These are phyloP conservation scores for Orthosia gracilis DNA, from an alignment of 2,888 invertebrate species.

Conservation along the genomic window DNA sequence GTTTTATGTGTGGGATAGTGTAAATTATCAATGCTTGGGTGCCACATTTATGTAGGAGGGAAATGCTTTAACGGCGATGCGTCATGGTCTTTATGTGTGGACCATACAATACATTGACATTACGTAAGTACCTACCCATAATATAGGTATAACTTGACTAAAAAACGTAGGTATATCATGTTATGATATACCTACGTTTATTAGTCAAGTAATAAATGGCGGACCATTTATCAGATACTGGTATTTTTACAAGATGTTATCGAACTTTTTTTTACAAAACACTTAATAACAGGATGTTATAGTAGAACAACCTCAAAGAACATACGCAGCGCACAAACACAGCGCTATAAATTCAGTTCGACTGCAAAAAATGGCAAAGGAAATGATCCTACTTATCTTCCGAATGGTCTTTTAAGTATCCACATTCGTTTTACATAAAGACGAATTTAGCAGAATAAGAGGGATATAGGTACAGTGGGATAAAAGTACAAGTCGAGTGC, in stretches of 20 bases:
- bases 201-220: slow-evolving; percentile 6
- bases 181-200: not conserved
- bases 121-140: slow-evolving; percentile 5
- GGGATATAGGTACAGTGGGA: slow-evolving; percentile 77
- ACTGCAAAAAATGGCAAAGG: slow-evolving; percentile 68
- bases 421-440: slow-evolving; percentile 76
- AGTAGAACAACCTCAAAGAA: slow-evolving; percentile 24
- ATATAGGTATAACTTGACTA: too few species aligned
- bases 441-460: slow-evolving; percentile 74
- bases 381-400: slow-evolving; percentile 69
- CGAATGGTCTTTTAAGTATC: slow-evolving; percentile 74
- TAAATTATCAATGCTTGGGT: not conserved
- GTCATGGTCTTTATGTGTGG: slow-evolving; percentile 23
- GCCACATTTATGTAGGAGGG: slow-evolving; percentile 10
- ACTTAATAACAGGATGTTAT: slow-evolving; percentile 32
- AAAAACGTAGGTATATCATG: too few species aligned
- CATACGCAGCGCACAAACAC: slow-evolving; percentile 31
- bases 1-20: not conserved
- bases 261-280: slow-evolving; percentile 8
- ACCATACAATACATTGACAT: slow-evolving; percentile 12
- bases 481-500: slow-evolving; percentile 83
- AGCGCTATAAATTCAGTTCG: slow-evolving; percentile 63
- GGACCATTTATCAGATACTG: slow-evolving; percentile 4
- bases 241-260: slow-evolving; percentile 16
- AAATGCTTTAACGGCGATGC: slow-evolving; percentile 14